phyloP scores from a whole-genome alignment of 2,113 vertebrate genomes.

The Reinhardtius hippoglossoides region DNA sequence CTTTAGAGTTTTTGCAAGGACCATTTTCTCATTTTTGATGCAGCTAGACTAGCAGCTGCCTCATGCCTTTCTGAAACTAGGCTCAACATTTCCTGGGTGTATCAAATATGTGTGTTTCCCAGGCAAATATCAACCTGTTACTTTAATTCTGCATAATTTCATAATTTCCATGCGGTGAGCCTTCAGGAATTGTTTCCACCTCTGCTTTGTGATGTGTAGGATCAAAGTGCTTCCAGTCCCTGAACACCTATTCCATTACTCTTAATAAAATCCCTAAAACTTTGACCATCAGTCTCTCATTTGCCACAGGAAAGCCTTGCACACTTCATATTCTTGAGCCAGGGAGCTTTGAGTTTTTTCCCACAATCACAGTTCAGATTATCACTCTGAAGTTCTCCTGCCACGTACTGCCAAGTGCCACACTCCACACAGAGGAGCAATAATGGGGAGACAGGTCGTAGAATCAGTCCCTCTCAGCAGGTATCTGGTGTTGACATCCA shows the following conservation, averaged over 20 bases:
- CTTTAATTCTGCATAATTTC: not conserved
- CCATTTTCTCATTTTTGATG: no score
- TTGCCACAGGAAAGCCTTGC: not conserved
- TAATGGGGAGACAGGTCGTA: not conserved
- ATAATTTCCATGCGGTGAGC: not conserved
- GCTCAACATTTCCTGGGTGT: not conserved
- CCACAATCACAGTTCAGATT: not conserved
- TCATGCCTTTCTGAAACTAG: not conserved
- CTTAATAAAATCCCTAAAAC: not conserved
- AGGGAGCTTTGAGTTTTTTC: not conserved
- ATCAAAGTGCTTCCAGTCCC: not conserved
- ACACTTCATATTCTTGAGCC: not conserved
- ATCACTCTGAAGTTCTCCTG: not conserved
- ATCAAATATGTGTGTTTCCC: not conserved
- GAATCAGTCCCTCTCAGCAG: not conserved
- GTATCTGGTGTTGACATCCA: not conserved
- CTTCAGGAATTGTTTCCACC: not conserved
- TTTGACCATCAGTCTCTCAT: not conserved
- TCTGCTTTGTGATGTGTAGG: not conserved
- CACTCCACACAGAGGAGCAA: not conserved
- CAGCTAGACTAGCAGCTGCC: no score
- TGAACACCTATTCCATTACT: not conserved
- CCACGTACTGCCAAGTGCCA: not conserved
- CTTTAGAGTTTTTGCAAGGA: no score
- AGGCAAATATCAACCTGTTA: not conserved